Percentiles rank a stretch among this genome's conserved stretches.
Evolutionary conservation across 1,140 invertebrate genomes (phyloP).

Genomic region (Hirudo medicinalis): DNA sequence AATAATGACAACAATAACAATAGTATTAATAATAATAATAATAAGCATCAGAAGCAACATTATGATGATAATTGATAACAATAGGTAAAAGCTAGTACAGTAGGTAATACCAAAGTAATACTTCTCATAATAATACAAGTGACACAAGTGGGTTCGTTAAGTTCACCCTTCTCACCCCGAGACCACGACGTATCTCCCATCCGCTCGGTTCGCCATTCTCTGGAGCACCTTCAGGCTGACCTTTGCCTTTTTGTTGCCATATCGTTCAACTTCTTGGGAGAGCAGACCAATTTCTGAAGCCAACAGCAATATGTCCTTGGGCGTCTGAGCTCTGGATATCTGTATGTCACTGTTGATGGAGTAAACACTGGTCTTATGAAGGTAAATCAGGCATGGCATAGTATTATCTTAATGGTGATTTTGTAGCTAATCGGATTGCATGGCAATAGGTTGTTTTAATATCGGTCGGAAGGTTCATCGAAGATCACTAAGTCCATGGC

Average conservation of each 20-base stretch:
- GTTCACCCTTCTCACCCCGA: constrained; percentile 56
- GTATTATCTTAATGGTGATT: too few species aligned
- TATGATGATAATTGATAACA: not conserved
- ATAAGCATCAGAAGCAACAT: not conserved
- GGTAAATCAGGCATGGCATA: not conserved
- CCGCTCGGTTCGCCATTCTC: constrained; percentile 52
- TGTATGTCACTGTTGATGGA: constrained; percentile 59
- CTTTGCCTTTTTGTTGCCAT: constrained; percentile 90
- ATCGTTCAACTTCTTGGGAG: constrained; percentile 67
- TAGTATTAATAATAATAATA: not conserved
- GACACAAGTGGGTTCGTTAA: not conserved
- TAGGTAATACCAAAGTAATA: not conserved
- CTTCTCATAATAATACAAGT: not conserved
- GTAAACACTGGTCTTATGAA: not conserved
- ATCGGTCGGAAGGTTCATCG: too few species aligned
- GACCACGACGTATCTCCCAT: constrained; percentile 88
- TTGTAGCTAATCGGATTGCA: too few species aligned
- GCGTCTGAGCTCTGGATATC: constrained; percentile 73
- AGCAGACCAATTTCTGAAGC: constrained; percentile 50
- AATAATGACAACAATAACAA: not conserved
- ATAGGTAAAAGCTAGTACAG: not conserved
- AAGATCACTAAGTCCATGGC: too few species aligned
- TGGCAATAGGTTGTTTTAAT: too few species aligned
- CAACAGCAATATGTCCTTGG: constrained; percentile 59
- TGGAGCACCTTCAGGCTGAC: constrained; percentile 69